phyloP scores from a whole-genome alignment of 2,888 invertebrate species.

The Polydrusus pterygomalis region DNA sequence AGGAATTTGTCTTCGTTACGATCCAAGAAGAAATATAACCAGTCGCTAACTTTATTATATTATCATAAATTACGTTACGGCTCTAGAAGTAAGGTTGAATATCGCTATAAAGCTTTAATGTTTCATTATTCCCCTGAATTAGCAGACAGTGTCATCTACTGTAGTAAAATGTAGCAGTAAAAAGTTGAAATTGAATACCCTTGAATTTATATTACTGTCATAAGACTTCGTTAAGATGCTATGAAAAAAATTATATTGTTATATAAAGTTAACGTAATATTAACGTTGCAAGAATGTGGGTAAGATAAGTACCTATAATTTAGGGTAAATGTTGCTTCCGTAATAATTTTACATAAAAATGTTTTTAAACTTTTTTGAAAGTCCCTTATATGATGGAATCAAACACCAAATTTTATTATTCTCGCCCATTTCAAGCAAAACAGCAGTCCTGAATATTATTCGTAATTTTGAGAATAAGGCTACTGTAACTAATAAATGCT shows the following conservation, averaged over 20 bases:
- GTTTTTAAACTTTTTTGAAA: too few species aligned
- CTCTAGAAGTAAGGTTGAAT: conserved; percentile 6
- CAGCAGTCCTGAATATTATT: too few species aligned
- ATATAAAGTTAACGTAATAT: not conserved
- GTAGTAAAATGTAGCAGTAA: conserved; percentile 2
- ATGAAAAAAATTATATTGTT: not conserved
- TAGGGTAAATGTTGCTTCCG: too few species aligned
- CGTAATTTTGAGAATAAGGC: too few species aligned
- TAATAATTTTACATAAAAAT: too few species aligned
- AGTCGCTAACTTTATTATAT: conserved; percentile 17
- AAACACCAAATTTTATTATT: too few species aligned
- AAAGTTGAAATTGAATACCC: conserved; percentile 9
- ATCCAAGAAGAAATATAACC: conserved; percentile 3
- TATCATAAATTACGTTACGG: conserved; percentile 18
- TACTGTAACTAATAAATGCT: too few species aligned
- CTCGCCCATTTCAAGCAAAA: too few species aligned
- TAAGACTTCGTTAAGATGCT: not conserved
- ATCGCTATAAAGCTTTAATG: conserved; percentile 31
- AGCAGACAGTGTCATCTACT: conserved; percentile 10
- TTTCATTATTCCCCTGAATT: conserved; percentile 17
- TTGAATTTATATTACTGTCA: not conserved
- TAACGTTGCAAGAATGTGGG: too few species aligned
- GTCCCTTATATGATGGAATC: too few species aligned
- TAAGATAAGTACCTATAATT: too few species aligned
- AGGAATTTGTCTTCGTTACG: not conserved